Conservation (phyloP, 2,888 invertebrate genomes). For the Nineta flava region DNA sequence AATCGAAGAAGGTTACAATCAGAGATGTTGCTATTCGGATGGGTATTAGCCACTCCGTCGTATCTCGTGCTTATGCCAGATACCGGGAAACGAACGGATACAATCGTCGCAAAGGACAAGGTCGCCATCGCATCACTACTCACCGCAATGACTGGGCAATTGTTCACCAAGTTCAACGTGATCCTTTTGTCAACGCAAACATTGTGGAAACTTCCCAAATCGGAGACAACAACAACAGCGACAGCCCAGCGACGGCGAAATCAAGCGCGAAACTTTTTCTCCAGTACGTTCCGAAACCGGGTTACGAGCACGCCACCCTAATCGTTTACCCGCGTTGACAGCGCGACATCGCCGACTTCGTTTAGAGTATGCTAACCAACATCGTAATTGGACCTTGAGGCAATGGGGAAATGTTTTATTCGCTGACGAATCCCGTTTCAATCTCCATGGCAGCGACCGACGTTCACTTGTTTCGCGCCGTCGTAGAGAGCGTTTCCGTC, state of each 20-base stretch:
- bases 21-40: background rate
- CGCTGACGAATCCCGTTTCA: too few relatives aligned
- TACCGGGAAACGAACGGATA: background rate
- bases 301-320: conserved; percentile 1
- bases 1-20: background rate
- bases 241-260: background rate
- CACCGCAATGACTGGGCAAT: background rate
- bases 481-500: background rate
- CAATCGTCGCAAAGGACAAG: background rate
- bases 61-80: background rate
- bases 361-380: background rate
- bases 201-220: background rate
- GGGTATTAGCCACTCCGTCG: background rate
- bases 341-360: background rate
- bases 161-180: background rate
- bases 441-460: too few relatives aligned
- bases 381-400: background rate
- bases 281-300: background rate
- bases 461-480: background rate
- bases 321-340: background rate
- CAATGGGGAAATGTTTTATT: conserved; percentile 2
- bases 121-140: background rate
- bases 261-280: background rate
- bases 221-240: background rate
- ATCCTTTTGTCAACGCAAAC: background rate